These are phyloP conservation scores for Collichthys lucidus DNA, from an alignment of 2,113 vertebrate species.

Conservation along the genomic window DNA sequence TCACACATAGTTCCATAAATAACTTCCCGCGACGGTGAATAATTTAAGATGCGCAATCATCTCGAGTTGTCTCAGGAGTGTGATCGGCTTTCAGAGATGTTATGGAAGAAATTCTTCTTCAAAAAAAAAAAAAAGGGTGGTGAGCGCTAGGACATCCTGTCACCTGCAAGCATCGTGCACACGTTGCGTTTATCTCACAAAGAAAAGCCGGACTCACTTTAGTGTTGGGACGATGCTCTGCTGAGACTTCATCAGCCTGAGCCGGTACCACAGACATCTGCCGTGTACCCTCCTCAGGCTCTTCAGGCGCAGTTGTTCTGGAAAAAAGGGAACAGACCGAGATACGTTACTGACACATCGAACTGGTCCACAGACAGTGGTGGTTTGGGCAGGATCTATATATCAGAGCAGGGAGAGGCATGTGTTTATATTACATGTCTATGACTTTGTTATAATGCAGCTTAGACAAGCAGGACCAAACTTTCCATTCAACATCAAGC, in stretches of 20 bases:
- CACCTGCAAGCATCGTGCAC: not conserved
- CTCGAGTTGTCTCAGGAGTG: not conserved
- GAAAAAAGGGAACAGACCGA: conserved; percentile 33
- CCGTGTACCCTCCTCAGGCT: conserved; percentile 94
- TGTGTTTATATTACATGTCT: no score
- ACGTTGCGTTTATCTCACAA: not conserved
- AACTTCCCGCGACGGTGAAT: not conserved
- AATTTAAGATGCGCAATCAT: not conserved
- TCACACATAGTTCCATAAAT: not conserved
- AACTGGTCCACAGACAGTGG: not conserved
- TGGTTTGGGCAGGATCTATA: not conserved
- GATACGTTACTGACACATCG: not conserved
- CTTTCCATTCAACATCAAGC: not conserved
- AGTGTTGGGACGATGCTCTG: conserved; percentile 95
- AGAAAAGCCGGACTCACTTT: conserved; percentile 88
- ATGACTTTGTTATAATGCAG: not conserved
- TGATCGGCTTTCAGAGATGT: not conserved
- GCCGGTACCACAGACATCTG: conserved; percentile 97
- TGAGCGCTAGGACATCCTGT: not conserved
- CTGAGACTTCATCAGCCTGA: conserved; percentile 94
- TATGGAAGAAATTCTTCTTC: not conserved
- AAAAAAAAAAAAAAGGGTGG: not conserved
- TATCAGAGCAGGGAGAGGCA: not conserved
- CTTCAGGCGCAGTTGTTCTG: conserved; percentile 97
- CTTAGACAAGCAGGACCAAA: not conserved